Base-by-base conservation (phyloP, 1,140 invertebrate genomes). In the Zaprionus taronus region DNA sequence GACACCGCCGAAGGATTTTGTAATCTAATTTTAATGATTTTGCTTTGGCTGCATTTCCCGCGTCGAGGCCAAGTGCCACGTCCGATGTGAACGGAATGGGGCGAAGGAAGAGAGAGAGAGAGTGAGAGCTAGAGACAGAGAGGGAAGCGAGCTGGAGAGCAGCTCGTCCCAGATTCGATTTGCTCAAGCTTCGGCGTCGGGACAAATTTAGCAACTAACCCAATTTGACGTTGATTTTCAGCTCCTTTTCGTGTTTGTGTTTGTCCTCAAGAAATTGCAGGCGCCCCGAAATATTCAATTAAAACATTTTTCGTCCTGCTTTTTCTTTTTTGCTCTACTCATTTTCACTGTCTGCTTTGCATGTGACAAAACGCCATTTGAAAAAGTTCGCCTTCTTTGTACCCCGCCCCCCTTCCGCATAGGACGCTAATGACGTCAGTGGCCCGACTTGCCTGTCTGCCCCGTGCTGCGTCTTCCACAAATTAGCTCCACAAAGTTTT, bases 11-110 rank as follows among this genome's bases (percentile, higher is more conserved):
- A 66, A 75, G 81, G 75, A 89, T 89, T 89, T 72, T 78, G 84
- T 87, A 89, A 89, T 89, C 79, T 79, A 90, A 89, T 89, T 89
- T 89, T 89, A 89, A 89, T 90, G 81, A 89, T 89, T 89, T 87
- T 71, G 65, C 84, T 71, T 89, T 76, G 36, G 80, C 63, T 76
- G 77, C 77, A 81, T 47, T 75, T 81, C 26, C 56, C 55, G 20
- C 22, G 51, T 64, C 73, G 77, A 72, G 83, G 69, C 80, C 83
- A 87, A 87, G 80, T 77, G 77, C 72, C 83, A 47, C 69, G 67
- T 4, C 38, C 20, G 56, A 47, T 17, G 49, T 24, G 47, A 38
- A 38, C 36, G 36, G 14, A 15, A 38, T 38, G 36, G 12, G 12
- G 4, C 14, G 12, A 38, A 38, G 36, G 4, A 14, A 38, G 12